phyloP scores from a whole-genome alignment of 2,113 vertebrate species.

The Hippopotamus amphibius region DNA sequence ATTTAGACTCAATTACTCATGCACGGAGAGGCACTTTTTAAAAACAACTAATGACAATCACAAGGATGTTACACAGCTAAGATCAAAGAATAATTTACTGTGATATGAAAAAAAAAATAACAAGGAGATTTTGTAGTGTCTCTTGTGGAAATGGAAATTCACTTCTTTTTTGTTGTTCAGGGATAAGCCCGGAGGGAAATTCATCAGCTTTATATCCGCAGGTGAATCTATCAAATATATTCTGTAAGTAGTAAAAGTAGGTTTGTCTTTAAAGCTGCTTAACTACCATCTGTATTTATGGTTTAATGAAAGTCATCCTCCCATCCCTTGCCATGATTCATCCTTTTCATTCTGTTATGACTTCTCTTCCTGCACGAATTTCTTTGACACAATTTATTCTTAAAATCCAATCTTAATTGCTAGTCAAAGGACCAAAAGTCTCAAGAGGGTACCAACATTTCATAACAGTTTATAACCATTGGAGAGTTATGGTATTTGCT shows the following conservation, averaged over 20 bases:
- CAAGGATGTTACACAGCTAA: constrained; percentile 47
- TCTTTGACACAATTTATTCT: constrained; percentile 14
- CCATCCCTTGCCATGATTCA: not conserved
- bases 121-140: not conserved
- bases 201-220: not conserved
- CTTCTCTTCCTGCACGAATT: not conserved
- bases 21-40: constrained; percentile 65
- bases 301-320: not conserved
- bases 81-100: constrained; percentile 75
- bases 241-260: not conserved
- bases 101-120: constrained; percentile 56
- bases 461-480: not conserved
- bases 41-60: constrained; percentile 67
- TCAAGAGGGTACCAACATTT: not conserved
- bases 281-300: not conserved
- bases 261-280: constrained; percentile 26
- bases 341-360: not conserved
- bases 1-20: constrained; percentile 78
- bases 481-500: not conserved
- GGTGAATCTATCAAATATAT: not conserved
- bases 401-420: constrained; percentile 51
- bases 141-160: constrained; percentile 41
- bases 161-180: not conserved
- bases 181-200: not conserved
- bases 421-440: constrained; percentile 17